phyloP scores from a whole-genome alignment of 2,797 vertebrate species.

The Carduelis carduelis region DNA sequence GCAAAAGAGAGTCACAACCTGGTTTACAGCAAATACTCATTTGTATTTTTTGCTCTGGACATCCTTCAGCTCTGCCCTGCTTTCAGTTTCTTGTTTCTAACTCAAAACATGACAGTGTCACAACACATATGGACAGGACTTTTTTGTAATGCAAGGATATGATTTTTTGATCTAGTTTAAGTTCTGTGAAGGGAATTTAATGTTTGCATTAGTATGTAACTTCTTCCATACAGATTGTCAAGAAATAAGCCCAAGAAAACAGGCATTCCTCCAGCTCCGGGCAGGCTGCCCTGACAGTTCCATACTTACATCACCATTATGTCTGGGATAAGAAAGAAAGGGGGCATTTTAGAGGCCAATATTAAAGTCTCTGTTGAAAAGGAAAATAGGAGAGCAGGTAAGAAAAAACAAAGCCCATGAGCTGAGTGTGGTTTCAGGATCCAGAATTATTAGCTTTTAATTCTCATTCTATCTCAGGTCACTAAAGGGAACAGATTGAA shows the following conservation, averaged over 20 bases:
- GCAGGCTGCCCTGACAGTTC: not conserved
- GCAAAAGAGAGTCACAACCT: not conserved
- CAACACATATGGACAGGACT: fast-evolving
- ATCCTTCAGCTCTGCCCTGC: not conserved
- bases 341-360: not conserved
- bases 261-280: not conserved
- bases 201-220: not conserved
- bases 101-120: not conserved
- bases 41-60: not conserved
- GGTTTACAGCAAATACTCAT: not conserved
- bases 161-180: not conserved
- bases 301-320: not conserved
- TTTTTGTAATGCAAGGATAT: not conserved
- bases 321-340: not conserved
- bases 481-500: not conserved
- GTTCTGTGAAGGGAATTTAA: not conserved
- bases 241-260: not conserved
- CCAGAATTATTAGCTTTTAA: not conserved
- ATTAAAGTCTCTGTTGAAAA: not conserved
- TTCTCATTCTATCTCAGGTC: not conserved
- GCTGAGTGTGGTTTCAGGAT: not conserved
- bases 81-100: not conserved
- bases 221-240: not conserved
- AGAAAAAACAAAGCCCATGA: not conserved
- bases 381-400: not conserved